Base-by-base conservation (phyloP, 2,888 invertebrate species). In the Hylaea fasciaria region DNA sequence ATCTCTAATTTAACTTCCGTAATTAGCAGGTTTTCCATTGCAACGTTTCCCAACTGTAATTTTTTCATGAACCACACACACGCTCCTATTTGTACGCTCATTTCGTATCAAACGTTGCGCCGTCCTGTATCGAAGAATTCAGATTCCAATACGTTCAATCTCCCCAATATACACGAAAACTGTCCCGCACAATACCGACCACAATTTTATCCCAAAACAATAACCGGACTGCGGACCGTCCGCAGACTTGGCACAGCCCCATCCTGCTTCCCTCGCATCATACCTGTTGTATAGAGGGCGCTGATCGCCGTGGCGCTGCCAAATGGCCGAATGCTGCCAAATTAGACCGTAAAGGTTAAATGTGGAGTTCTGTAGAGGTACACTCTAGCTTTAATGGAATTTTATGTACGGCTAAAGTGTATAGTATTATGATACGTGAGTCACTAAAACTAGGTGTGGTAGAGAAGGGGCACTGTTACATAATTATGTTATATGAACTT, bases 311-410 rank as follows among this genome's bases (percentile, higher is more conserved):
- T 64, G 56, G 22, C 52, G 65, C 74, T 87, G 89, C 89, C 89
- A 89, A 89, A 88, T 82, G 80, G 78, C 77, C 65, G 51, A 41
- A 65, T 77, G 68, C 68, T 86, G 89, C 89, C 89, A 89, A 89
- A 89, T 87, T 83, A 83, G 77, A 80, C 84, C 85, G 78, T 89
- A 85, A 87, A 89, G 89, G 89, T 89, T 87, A 87, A 89, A 81
- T 81, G 82, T 74, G 75, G 73, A 78, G 71, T 68, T 66, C 81
- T 81, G 82, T 74, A 75, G 74, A 78, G 71, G 69, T 66, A 73
- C 72, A 70, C 70, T 45, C 74, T 73, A 57, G 55, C 63, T 64
- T 62, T 67, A 67, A 69, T 69, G 62, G 65, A 66, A 58, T 66
- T 51, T 60, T 41, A 51, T 49, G 57, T 17, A 11, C 37, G 45